Conservation (phyloP, 2,113 vertebrate species). For the Rhagologus leucostigma region DNA sequence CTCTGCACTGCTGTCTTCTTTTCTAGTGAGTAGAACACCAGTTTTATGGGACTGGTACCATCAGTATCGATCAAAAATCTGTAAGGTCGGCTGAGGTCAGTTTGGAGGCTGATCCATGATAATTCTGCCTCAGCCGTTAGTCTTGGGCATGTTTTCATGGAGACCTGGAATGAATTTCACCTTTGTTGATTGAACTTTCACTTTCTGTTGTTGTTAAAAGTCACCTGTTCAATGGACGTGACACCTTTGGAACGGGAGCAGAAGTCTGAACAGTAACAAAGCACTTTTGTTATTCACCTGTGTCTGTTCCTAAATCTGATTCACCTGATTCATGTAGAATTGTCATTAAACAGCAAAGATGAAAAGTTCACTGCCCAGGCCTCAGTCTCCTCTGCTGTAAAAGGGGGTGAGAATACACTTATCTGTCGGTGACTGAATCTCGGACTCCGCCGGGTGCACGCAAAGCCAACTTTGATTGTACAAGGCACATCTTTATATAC, state of each 20-base stretch:
- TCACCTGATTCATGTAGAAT: neutral
- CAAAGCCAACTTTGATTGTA: too few relatives aligned
- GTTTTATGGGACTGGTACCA: neutral
- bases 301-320: neutral
- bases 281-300: neutral
- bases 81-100: neutral
- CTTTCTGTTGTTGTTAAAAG: neutral
- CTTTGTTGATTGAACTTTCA: neutral
- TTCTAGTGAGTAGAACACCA: fast-evolving
- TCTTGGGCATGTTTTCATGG: neutral
- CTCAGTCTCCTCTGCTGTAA: neutral
- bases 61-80: neutral
- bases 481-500: too few relatives aligned
- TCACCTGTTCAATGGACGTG: neutral
- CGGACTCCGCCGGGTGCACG: too few relatives aligned
- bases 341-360: neutral
- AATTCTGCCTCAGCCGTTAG: neutral
- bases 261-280: neutral
- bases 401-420: fast-evolving
- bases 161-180: neutral
- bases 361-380: neutral
- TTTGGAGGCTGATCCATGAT: neutral
- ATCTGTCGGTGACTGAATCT: too few relatives aligned
- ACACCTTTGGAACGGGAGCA: neutral
- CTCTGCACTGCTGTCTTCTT: neutral